Evolutionary conservation across 2,888 invertebrate species (phyloP).

Genomic region (Drosophila emarginata): DNA sequence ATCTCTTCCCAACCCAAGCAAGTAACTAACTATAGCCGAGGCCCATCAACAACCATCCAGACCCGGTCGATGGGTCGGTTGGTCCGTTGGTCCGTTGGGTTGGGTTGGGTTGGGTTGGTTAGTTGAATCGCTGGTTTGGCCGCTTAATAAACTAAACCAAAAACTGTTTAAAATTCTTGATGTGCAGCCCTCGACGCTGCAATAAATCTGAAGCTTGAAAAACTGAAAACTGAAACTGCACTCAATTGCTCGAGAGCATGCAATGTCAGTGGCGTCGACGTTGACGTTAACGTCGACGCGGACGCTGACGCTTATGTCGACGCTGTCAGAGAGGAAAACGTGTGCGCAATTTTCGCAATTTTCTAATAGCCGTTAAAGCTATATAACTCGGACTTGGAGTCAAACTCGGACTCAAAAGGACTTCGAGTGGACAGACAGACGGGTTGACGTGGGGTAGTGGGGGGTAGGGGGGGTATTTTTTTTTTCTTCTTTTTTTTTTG

Average conservation of each 20-base stretch:
- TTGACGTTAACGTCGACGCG: constrained; percentile 4
- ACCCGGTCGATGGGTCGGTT: background rate
- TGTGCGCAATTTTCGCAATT: constrained; percentile 76
- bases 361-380: constrained; percentile 71
- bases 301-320: constrained; percentile 10
- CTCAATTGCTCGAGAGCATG: constrained; percentile 68
- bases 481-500: background rate
- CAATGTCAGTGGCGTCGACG: constrained; percentile 42
- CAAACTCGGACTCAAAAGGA: background rate
- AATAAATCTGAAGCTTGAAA: constrained; percentile 64
- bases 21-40: background rate
- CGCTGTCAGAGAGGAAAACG: constrained; percentile 52
- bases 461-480: background rate
- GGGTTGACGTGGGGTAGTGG: background rate
- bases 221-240: constrained; percentile 61
- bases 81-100: constrained; percentile 6
- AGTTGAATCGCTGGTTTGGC: constrained; percentile 21
- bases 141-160: constrained; percentile 66
- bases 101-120: background rate
- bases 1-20: background rate
- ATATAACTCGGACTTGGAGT: constrained; percentile 11
- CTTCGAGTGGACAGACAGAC: background rate
- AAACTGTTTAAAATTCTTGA: constrained; percentile 70
- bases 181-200: constrained; percentile 47
- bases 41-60: constrained; percentile 31